Evolutionary conservation across 2,888 invertebrate species (phyloP).

Genomic region (Silvanus unidentatus): DNA sequence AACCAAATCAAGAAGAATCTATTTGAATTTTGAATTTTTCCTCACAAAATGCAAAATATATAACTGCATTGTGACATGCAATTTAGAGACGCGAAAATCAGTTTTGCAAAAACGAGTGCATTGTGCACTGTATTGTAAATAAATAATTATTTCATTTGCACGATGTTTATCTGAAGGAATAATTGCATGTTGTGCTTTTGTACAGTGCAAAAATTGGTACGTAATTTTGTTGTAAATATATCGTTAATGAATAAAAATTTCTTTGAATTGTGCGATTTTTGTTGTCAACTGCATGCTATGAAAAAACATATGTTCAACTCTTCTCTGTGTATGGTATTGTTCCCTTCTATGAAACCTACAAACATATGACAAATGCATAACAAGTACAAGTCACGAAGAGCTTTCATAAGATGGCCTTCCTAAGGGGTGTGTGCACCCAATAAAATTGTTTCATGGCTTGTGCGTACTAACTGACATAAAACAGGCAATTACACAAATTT

Average conservation of each 20-base stretch:
- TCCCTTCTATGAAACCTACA: conserved; percentile 14
- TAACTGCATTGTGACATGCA: too few species aligned
- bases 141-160: too few species aligned
- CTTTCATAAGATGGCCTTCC: conserved; percentile 17
- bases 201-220: not conserved
- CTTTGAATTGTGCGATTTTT: not conserved
- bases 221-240: conserved; percentile 2
- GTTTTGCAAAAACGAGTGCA: too few species aligned
- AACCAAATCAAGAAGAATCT: too few species aligned
- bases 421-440: conserved; percentile 19
- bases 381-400: conserved; percentile 12
- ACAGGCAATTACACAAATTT: conserved; percentile 9
- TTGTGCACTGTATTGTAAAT: too few species aligned
- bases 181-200: conserved; percentile 1
- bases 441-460: conserved; percentile 18
- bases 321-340: conserved; percentile 15
- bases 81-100: too few species aligned
- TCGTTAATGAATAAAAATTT: not conserved
- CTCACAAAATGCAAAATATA: too few species aligned
- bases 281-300: not conserved
- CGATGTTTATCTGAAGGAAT: too few species aligned
- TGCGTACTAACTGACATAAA: conserved; percentile 20
- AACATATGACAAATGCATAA: conserved; percentile 13
- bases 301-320: conserved; percentile 8
- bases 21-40: too few species aligned